Base-by-base conservation (phyloP, 2,113 vertebrate genomes). In the Scartelaos histophorus region DNA sequence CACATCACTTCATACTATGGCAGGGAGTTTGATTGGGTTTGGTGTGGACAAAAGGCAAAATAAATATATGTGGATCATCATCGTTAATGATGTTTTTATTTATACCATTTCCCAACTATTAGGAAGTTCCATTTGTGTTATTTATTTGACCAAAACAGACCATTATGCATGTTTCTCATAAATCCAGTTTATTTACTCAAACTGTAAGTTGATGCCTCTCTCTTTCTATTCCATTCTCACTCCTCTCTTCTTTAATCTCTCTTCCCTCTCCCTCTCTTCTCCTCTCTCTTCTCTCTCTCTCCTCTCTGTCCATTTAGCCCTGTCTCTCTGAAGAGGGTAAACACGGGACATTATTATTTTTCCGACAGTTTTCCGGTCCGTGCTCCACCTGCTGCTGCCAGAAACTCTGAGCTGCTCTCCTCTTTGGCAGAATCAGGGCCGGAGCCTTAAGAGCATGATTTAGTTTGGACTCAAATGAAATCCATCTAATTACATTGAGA, bases 291-390 rank as follows among this genome's bases (percentile, higher is more conserved):
- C 46, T 47, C 46, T 13, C 46, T 15, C 46, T 3, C 46, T 47
- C 24, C 62, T 61, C 64, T 13, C 5, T 22, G 71, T 71, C 71
- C 82, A 72, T 79, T 78, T 77, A 56, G 74, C 76, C 80, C 68
- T 70, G 57, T 72, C 67, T 79, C 76, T 66, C 69, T 73, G 71
- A 80, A 66, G 73, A 51, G 38, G 47, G 58, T 62, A 84, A 83
- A 79, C 66, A 85, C 68, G 29, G 78, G 78, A 76, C 81, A 83
- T 75, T 0, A 47, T 82, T 85, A 47, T 82, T 85, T 81, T 87
- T 81, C 78, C 75, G 68, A 34, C 6, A 10, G 70, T 35, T 66
- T 76, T 76, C 61, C 49, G 21, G 57, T 82, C 22, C n/a, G 11
- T 62, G 54, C 56, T 17, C 64, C 80, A 66, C 64, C 58, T 79